A percentile compares a stretch with the other conserved stretches of the same genome.
Evolutionary conservation across 2,113 vertebrate species (phyloP).

Genomic region (Cyrtonyx montezumae): DNA sequence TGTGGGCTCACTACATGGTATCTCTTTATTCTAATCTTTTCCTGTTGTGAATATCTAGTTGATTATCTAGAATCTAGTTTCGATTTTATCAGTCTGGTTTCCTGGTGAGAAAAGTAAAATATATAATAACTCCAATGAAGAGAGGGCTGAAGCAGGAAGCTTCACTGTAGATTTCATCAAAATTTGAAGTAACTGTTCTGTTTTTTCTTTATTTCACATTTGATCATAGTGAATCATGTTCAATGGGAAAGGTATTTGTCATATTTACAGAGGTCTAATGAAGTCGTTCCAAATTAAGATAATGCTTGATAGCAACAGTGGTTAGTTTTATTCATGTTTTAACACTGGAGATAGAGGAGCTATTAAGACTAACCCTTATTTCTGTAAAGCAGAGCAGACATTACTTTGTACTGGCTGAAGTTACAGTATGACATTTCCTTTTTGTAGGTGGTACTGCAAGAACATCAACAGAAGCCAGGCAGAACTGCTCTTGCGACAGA

Average conservation of each 20-base stretch:
- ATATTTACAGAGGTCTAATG: neutral
- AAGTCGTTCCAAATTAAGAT: neutral
- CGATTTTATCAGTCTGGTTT: neutral
- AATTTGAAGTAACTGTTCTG: neutral
- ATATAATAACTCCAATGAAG: neutral
- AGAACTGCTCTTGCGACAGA: constrained; percentile 83
- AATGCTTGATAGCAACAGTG: neutral
- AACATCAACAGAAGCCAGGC: constrained; percentile 88
- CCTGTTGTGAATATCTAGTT: neutral
- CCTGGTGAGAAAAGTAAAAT: neutral
- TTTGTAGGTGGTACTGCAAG: constrained; percentile 89
- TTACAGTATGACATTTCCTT: neutral
- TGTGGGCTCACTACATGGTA: neutral
- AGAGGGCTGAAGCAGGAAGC: accelerated
- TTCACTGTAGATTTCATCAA: neutral
- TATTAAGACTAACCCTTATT: neutral
- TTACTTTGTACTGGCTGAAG: neutral
- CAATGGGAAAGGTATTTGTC: neutral
- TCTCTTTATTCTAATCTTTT: neutral
- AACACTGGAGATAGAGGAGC: neutral
- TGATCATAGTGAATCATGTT: neutral
- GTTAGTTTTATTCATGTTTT: neutral
- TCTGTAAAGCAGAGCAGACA: neutral
- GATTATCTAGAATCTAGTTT: neutral
- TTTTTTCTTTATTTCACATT: neutral